Conservation (phyloP, 2,113 vertebrate genomes). For the Melanerpes aurifrons region DNA sequence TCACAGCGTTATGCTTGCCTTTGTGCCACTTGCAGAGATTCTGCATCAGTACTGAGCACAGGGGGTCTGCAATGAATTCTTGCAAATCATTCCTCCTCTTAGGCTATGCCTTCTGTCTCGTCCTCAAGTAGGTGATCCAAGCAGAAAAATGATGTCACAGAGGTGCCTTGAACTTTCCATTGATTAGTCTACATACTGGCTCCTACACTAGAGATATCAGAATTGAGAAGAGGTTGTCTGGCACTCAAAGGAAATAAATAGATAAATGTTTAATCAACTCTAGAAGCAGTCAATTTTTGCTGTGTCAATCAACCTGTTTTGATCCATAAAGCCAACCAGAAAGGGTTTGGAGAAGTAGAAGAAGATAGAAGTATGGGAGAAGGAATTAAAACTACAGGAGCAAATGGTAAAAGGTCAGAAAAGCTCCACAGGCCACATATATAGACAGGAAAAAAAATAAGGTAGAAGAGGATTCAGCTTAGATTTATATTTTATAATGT, state of each 20-base stretch:
- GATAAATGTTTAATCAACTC: background rate
- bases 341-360: background rate
- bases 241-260: background rate
- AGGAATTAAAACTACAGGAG: background rate
- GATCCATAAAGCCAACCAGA: background rate
- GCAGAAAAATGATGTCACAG: background rate
- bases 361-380: background rate
- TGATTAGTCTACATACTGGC: background rate
- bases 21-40: background rate
- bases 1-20: background rate
- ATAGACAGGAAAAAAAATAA: background rate
- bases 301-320: background rate
- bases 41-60: background rate
- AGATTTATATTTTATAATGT: slow-evolving; percentile 3
- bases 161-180: background rate
- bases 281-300: background rate
- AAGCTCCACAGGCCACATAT: background rate
- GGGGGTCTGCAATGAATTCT: background rate
- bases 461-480: background rate
- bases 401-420: background rate
- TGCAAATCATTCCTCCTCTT: background rate
- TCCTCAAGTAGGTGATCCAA: background rate
- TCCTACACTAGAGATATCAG: background rate
- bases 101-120: background rate
- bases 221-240: background rate